A percentile compares a stretch with the other conserved stretches of the same genome.
These are phyloP conservation scores for Syrmaticus mikado DNA, from an alignment of 2,113 vertebrate species.

Conservation along the genomic window DNA sequence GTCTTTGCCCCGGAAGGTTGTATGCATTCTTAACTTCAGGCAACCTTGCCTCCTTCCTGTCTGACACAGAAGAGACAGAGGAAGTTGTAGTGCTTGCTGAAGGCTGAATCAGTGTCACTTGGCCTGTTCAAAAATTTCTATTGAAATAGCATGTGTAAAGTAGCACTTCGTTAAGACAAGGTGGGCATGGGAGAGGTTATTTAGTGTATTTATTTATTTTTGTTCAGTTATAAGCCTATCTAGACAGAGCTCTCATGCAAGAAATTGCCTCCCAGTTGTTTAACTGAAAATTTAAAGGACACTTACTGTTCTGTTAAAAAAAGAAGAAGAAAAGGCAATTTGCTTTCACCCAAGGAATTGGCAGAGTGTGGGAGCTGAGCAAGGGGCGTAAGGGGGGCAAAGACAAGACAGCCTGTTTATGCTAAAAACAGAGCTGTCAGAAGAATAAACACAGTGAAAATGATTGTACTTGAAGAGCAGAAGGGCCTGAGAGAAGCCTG, in stretches of 20 bases:
- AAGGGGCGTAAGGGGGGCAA: neutral
- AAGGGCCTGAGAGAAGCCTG: neutral
- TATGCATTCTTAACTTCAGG: neutral
- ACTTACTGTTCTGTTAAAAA: neutral
- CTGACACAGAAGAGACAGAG: constrained; percentile 15
- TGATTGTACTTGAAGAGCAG: neutral
- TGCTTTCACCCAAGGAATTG: constrained; percentile 50
- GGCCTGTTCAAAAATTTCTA: constrained; percentile 63
- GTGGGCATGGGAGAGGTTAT: constrained; percentile 6
- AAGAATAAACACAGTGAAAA: constrained; percentile 12
- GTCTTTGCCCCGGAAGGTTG: neutral
- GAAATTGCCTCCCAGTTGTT: constrained; percentile 78
- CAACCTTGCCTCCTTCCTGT: constrained; percentile 21
- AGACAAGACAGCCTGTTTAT: neutral
- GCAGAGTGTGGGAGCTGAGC: neutral
- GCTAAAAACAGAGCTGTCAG: constrained; percentile 1
- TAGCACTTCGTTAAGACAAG: constrained; percentile 71
- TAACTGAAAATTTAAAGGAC: constrained; percentile 76
- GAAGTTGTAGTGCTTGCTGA: constrained; percentile 51
- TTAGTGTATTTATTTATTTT: constrained; percentile 43
- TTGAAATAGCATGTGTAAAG: constrained; percentile 73
- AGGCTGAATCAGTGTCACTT: constrained; percentile 62
- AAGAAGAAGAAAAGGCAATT: neutral
- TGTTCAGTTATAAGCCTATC: constrained; percentile 73
- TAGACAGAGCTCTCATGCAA: constrained; percentile 80